phyloP scores from a whole-genome alignment of 2,888 invertebrate genomes.

The Auanema freiburgensis region DNA sequence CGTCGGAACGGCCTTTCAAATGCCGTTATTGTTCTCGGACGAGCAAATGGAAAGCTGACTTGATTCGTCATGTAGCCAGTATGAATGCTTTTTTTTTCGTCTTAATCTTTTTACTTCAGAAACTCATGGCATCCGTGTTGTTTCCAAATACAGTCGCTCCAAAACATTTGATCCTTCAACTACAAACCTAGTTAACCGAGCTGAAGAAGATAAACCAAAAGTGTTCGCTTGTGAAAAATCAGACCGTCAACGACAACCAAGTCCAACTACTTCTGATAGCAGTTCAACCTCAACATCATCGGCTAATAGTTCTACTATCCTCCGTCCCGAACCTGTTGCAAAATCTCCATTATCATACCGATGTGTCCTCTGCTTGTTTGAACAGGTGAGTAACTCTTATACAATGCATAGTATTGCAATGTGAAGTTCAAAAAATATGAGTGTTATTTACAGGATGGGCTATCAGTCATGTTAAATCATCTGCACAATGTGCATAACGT shows the following conservation, averaged over 20 bases:
- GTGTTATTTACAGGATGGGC: conserved; percentile 40
- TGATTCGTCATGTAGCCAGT: conserved; percentile 68
- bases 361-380: conserved; percentile 38
- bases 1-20: conserved; percentile 66
- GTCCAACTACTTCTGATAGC: not conserved
- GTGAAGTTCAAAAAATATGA: not conserved
- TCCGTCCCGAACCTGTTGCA: conserved; percentile 18
- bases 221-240: conserved; percentile 15
- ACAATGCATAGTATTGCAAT: too few relatives aligned
- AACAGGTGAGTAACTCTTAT: conserved; percentile 24
- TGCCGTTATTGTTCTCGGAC: conserved; percentile 68
- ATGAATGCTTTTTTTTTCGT: conserved; percentile 22
- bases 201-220: conserved; percentile 22
- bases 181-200: conserved; percentile 2
- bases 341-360: conserved; percentile 13
- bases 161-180: conserved; percentile 55
- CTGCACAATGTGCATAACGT: conserved; percentile 43
- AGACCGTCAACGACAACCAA: not conserved
- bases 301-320: conserved; percentile 5
- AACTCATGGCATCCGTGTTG: conserved; percentile 66
- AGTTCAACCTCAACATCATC: conserved; percentile 6
- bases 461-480: conserved; percentile 46
- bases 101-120: conserved; percentile 47
- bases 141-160: conserved; percentile 64
- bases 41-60: conserved; percentile 68